These are phyloP conservation scores for Dromas ardeola DNA, from an alignment of 2,113 vertebrate genomes.

Conservation along the genomic window DNA sequence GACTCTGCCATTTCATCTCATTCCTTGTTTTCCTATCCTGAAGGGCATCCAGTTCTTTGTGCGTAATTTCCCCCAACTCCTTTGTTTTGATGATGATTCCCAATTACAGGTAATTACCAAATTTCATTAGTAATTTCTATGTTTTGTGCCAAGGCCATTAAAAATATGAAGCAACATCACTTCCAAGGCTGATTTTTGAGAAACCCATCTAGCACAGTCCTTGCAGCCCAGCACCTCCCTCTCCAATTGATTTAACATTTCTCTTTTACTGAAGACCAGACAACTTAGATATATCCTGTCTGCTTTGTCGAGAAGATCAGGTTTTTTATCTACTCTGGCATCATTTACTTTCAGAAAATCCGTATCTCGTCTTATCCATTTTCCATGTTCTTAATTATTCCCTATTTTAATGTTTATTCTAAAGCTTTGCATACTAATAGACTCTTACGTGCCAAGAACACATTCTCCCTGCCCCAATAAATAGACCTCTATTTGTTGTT, in stretches of 20 bases:
- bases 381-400: slow-evolving; percentile 34
- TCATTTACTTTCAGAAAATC: slow-evolving; percentile 27
- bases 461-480: neutral
- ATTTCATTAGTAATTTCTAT: neutral
- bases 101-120: neutral
- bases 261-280: neutral
- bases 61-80: neutral
- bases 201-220: neutral
- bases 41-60: neutral
- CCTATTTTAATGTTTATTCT: slow-evolving; percentile 37
- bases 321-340: slow-evolving; percentile 17
- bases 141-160: neutral
- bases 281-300: neutral
- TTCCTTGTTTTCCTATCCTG: neutral
- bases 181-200: neutral
- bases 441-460: neutral
- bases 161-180: neutral
- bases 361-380: neutral
- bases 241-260: neutral
- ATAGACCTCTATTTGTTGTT: neutral
- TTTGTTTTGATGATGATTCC: slow-evolving; percentile 7
- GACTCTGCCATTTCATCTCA: neutral
- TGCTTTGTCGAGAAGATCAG: neutral
- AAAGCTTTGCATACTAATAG: slow-evolving; percentile 19
- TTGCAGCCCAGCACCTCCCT: neutral